These are phyloP conservation scores for Podilymbus podiceps DNA, from an alignment of 2,113 vertebrate genomes.

Conservation along the genomic window DNA sequence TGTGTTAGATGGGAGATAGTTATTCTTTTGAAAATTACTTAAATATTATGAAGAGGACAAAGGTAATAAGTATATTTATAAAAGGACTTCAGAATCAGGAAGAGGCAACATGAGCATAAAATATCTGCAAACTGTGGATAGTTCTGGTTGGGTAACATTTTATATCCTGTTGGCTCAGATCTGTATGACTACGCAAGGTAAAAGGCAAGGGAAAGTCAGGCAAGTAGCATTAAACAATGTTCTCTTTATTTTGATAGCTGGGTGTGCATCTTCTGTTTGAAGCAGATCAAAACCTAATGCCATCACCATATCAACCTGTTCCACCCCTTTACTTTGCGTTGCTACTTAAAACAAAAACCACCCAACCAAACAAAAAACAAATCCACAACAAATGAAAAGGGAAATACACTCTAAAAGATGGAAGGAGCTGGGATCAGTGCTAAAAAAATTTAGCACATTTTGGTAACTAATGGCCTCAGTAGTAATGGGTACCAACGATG, in stretches of 20 bases:
- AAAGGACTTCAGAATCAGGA: not conserved
- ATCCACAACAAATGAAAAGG: too few species aligned
- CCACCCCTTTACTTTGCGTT: not conserved
- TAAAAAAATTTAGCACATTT: not conserved
- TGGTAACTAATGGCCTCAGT: not conserved
- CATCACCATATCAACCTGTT: not conserved
- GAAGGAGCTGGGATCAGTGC: not conserved
- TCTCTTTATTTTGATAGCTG: conserved; percentile 39
- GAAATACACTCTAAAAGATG: not conserved
- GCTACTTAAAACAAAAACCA: not conserved
- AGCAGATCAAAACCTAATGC: not conserved
- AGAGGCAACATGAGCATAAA: not conserved
- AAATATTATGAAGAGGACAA: not conserved
- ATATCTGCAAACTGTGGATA: not conserved
- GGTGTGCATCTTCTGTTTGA: conserved; percentile 33
- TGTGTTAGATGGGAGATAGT: not conserved
- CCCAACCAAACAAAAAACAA: accelerated
- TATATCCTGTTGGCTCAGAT: conserved; percentile 44
- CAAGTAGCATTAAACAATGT: not conserved
- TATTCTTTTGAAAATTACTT: not conserved
- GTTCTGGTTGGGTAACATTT: conserved; percentile 41
- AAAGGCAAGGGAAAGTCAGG: not conserved
- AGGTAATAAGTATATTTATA: not conserved
- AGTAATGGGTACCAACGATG: not conserved
- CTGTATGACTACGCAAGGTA: not conserved